Evolutionary conservation across 1,140 invertebrate species (phyloP).

Genomic region (Drosophila leontia): DNA sequence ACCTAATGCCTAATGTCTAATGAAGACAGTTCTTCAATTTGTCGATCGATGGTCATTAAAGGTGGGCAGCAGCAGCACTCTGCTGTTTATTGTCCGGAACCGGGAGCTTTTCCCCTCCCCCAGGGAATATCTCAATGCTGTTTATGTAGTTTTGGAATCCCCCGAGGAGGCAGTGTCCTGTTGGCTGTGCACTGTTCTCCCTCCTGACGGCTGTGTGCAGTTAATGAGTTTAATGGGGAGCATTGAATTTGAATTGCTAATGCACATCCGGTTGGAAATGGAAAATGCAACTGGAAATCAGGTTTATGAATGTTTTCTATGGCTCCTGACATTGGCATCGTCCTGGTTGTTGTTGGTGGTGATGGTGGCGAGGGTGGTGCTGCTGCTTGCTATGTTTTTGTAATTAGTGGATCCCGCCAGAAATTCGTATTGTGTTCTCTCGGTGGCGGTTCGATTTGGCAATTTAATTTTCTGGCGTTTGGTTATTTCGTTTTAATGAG

Average conservation of each 20-base stretch:
- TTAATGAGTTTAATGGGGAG: constrained; percentile 81
- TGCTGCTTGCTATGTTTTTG: constrained; percentile 42
- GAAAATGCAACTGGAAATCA: constrained; percentile 73
- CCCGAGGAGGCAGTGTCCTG: constrained; percentile 17
- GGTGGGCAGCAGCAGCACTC: constrained; percentile 12
- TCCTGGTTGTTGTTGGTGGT: constrained; percentile 4
- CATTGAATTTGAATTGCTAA: constrained; percentile 83
- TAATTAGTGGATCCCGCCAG: constrained; percentile 40
- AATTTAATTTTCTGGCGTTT: constrained; percentile 43
- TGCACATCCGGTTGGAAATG: constrained; percentile 62
- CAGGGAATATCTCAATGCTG: constrained; percentile 22
- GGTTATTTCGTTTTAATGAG: constrained; percentile 56
- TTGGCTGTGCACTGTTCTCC: constrained; percentile 10
- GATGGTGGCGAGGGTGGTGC: constrained; percentile 7
- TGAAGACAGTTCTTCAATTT: constrained; percentile 79
- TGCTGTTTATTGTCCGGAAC: constrained; percentile 20
- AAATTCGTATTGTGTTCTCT: constrained; percentile 30
- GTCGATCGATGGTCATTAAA: constrained; percentile 71
- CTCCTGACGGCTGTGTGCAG: constrained; percentile 67
- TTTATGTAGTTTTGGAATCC: constrained; percentile 38
- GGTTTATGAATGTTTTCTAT: constrained; percentile 70
- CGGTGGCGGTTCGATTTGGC: constrained; percentile 27
- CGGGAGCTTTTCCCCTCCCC: background rate
- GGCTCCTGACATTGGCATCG: constrained; percentile 17
- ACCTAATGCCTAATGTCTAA: constrained; percentile 48